Base-by-base conservation (phyloP, 2,888 invertebrate genomes). In the Drosophila longiperda region DNA sequence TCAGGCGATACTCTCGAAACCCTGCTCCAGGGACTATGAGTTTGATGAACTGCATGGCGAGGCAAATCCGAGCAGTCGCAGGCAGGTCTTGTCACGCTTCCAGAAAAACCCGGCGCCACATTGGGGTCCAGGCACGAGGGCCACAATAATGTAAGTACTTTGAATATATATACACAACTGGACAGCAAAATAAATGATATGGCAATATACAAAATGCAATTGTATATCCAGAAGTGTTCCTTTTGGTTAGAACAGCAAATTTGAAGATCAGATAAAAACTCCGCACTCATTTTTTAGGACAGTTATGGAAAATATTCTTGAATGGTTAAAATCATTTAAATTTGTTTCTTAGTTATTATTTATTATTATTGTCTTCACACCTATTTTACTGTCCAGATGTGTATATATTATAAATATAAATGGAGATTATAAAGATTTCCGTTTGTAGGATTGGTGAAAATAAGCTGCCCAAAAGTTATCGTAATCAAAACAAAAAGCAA, bases 61-160 rank as follows among this genome's bases (percentile, higher is more conserved):
- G 45, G 98, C 98, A 0, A 97, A 98, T 93, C 98, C 98, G 0
- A 92, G 93, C 54, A 98, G 98, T 36, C 94, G 97, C 8, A 94
- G 95, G 77, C 94, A 95, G 62, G 95, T 96, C 0, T 93, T 96
- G 29, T 94, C 97, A 1, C 94, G 99, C 48, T 98, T 97, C 93
- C 98, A 98, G 92, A 94, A 94, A 81, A 99, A 99, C 94, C 99
- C 99, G 0, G 93, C 96, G 34, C 95, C 96, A 0, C 94, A 96
- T 92, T 99, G 99, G 99, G 99, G 99, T 1, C 99, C 99, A 0
- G 98, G 98, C 55, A 95, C 96, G 0, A 94, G 96, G 80, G 95
- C 97, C 0, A 96, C 95, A 26, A 95, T 96, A 23, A 97, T 97
- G 97, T 97, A 92, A 94, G 95, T 48, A 2, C 15, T 11, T 26